Conservation (phyloP, 2,888 invertebrate genomes). For the Odontothrips loti region DNA sequence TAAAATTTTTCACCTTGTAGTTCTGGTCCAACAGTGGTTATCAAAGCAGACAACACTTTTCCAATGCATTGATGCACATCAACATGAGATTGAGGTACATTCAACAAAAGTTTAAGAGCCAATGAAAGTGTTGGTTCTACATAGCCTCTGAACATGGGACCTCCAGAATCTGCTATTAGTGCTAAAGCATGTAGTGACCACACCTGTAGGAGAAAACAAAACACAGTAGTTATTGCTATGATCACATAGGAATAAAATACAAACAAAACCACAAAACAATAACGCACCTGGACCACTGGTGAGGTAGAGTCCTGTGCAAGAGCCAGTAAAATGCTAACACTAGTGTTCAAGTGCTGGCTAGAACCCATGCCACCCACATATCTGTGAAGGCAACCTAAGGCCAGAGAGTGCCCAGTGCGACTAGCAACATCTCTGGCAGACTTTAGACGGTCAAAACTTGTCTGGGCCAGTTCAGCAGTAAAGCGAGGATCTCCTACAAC, state of each 20-base stretch:
- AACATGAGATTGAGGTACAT: conserved; percentile 83
- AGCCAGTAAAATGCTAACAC: conserved; percentile 89
- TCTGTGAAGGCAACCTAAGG: conserved; percentile 92
- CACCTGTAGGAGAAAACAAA: conserved; percentile 53
- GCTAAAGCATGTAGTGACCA: conserved; percentile 96
- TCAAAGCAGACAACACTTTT: conserved; percentile 87
- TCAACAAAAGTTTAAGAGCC: conserved; percentile 81
- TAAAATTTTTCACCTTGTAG: conserved; percentile 80
- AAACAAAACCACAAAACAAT: conserved; percentile 27
- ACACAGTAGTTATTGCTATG: conserved; percentile 15
- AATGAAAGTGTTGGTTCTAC: conserved; percentile 91
- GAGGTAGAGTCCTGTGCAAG: conserved; percentile 90
- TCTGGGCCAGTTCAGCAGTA: conserved; percentile 84
- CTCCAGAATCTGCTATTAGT: conserved; percentile 94
- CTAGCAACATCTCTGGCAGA: conserved; percentile 82
- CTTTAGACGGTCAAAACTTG: conserved; percentile 81
- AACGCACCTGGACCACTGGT: conserved; percentile 81
- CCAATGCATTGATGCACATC: conserved; percentile 93
- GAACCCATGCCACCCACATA: conserved; percentile 95
- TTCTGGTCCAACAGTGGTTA: conserved; percentile 97
- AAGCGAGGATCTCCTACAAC: conserved; percentile 81
- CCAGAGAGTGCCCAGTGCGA: conserved; percentile 81
- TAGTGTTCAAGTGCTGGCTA: conserved; percentile 88
- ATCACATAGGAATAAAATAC: conserved; percentile 15
- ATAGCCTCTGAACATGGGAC: conserved; percentile 97